Conservation (phyloP, 2,797 vertebrate species). For the Lates japonicus region DNA sequence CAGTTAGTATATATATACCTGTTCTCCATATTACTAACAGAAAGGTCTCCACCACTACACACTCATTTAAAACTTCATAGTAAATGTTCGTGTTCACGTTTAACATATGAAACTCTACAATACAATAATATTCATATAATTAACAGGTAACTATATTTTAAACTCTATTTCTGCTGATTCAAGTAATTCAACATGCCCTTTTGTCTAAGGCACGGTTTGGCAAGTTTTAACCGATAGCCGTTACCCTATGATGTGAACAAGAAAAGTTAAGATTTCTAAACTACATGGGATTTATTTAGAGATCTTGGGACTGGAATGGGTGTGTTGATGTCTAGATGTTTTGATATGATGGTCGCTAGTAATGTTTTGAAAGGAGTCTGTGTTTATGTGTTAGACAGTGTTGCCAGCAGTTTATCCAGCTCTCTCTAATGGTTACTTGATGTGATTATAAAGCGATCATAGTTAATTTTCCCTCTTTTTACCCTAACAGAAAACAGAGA, state of each 20-base stretch:
- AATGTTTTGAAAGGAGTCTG: slow-evolving; percentile 10
- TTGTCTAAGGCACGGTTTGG: neutral
- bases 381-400: slow-evolving; percentile 19
- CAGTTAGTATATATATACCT: slow-evolving; percentile 10
- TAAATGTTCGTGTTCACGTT: neutral
- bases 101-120: neutral
- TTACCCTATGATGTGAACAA: neutral
- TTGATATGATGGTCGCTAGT: slow-evolving; percentile 6
- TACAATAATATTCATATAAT: neutral
- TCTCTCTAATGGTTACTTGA: slow-evolving; percentile 6
- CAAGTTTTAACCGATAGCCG: slow-evolving; percentile 12
- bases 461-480: slow-evolving; percentile 2
- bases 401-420: slow-evolving; percentile 12
- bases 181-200: neutral
- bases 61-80: neutral
- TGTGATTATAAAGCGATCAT: slow-evolving; percentile 21
- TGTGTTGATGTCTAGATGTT: slow-evolving; percentile 3
- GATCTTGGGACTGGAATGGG: neutral
- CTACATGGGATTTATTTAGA: slow-evolving; percentile 3
- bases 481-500: slow-evolving; percentile 84
- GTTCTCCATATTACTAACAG: slow-evolving; percentile 50
- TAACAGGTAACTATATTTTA: neutral
- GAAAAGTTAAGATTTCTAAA: neutral
- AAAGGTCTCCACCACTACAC: slow-evolving; percentile 16
- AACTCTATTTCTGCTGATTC: neutral